Evolutionary conservation across 37 sponge, comb jelly and placozoan species (phyloP).

Genomic region (Ephydatia muelleri): DNA sequence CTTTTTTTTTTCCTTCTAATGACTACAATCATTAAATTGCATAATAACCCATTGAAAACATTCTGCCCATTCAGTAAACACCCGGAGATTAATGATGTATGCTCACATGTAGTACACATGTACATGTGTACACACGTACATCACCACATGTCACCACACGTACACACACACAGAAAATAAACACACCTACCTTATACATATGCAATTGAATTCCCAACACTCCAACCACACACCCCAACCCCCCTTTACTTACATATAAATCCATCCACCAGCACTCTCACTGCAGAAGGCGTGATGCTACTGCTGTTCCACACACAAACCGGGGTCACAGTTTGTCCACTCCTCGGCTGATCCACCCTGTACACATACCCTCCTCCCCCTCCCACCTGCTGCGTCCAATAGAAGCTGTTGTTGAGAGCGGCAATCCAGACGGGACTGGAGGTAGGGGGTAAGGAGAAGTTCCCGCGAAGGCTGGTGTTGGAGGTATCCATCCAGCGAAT

Average conservation of each 20-base stretch:
- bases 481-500: neutral
- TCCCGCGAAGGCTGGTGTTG: neutral
- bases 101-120: neutral
- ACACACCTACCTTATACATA: too few relatives aligned
- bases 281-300: neutral
- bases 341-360: neutral
- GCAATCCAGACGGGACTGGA: too few relatives aligned
- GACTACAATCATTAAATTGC: too few relatives aligned
- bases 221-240: neutral
- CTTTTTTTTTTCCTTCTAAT: too few relatives aligned
- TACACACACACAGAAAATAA: too few relatives aligned
- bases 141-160: neutral
- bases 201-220: too few relatives aligned
- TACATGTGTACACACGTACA: neutral
- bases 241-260: neutral
- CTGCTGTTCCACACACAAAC: neutral
- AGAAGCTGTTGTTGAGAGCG: neutral
- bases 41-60: too few relatives aligned
- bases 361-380: neutral
- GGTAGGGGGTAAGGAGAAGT: too few relatives aligned
- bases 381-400: neutral
- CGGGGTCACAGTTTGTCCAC: neutral
- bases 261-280: neutral
- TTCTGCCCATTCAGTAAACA: too few relatives aligned
- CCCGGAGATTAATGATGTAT: neutral